Conservation (phyloP, 2,888 invertebrate species). For the Caenorhabditis japonica region DNA sequence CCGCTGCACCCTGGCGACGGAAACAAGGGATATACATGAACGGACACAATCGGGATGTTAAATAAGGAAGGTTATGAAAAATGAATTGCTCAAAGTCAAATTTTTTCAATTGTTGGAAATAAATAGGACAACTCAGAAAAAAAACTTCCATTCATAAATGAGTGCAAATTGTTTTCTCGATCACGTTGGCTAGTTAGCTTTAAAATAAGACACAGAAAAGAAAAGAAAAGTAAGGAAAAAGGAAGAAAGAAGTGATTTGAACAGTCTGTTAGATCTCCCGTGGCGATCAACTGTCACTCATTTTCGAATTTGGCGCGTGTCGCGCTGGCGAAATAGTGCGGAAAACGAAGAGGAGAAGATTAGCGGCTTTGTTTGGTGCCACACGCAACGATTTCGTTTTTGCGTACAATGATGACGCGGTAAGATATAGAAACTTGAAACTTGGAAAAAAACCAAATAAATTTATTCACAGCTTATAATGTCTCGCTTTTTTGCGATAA, state of each 20-base stretch:
- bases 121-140: too few relatives aligned
- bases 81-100: too few relatives aligned
- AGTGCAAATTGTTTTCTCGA: too few relatives aligned
- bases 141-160: too few relatives aligned
- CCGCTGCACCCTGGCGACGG: too few relatives aligned
- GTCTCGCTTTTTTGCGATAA: constrained; percentile 14
- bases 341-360: constrained; percentile 13
- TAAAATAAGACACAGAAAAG: background rate
- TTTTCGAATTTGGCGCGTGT: constrained; percentile 54
- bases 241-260: constrained; percentile 4
- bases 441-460: background rate
- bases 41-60: too few relatives aligned
- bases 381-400: constrained; percentile 21
- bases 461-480: background rate
- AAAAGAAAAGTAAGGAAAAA: background rate
- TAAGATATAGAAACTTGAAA: too few relatives aligned
- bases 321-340: constrained; percentile 10
- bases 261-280: constrained; percentile 35
- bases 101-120: too few relatives aligned
- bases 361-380: constrained; percentile 39
- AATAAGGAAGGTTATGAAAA: too few relatives aligned
- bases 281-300: constrained; percentile 18
- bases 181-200: too few relatives aligned
- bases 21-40: too few relatives aligned
- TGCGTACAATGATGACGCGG: constrained; percentile 4